A percentile compares a stretch with the other conserved stretches of the same genome.
Evolutionary conservation across 2,888 invertebrate genomes (phyloP).

Genomic region (Dioctria rufipes): DNA sequence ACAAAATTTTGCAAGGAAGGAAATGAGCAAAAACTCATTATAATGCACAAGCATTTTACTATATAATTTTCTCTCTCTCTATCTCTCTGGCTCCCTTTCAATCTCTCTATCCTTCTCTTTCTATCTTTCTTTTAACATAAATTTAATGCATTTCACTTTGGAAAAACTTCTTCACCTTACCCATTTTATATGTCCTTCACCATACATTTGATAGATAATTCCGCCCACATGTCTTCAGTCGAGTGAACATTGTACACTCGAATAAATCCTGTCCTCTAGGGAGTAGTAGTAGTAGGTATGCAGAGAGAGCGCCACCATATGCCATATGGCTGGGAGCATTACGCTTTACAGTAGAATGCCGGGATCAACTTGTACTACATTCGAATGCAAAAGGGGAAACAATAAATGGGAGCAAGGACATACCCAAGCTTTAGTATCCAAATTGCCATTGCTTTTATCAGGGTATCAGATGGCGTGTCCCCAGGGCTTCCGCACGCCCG

Average conservation of each 20-base stretch:
- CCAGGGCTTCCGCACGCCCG: background rate
- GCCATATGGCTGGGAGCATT: slow-evolving; percentile 32
- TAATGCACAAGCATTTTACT: slow-evolving; percentile 25
- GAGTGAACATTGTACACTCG: background rate
- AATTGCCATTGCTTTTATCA: slow-evolving; percentile 47
- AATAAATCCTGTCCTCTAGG: slow-evolving; percentile 14
- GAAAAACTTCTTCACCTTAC: background rate
- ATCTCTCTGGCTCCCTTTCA: too few relatives aligned
- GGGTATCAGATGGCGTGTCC: slow-evolving; percentile 19
- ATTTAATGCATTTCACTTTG: slow-evolving; percentile 45
- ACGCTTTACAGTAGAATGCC: background rate
- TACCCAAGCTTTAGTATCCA: slow-evolving; percentile 15
- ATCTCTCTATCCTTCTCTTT: background rate
- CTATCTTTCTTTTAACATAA: slow-evolving; percentile 29
- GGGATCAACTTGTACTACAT: slow-evolving; percentile 41
- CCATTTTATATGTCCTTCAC: background rate
- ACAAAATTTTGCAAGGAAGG: background rate
- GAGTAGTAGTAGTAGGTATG: background rate
- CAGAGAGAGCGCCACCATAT: slow-evolving; percentile 7
- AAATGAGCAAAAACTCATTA: slow-evolving; percentile 46
- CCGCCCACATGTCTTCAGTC: slow-evolving; percentile 15
- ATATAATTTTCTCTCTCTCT: too few relatives aligned
- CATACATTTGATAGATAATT: slow-evolving; percentile 10
- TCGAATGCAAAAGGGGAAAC: slow-evolving; percentile 34
- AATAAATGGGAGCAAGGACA: slow-evolving; percentile 40